Conservation (phyloP, 2,113 vertebrate species). For the Malaclemys terrapin region DNA sequence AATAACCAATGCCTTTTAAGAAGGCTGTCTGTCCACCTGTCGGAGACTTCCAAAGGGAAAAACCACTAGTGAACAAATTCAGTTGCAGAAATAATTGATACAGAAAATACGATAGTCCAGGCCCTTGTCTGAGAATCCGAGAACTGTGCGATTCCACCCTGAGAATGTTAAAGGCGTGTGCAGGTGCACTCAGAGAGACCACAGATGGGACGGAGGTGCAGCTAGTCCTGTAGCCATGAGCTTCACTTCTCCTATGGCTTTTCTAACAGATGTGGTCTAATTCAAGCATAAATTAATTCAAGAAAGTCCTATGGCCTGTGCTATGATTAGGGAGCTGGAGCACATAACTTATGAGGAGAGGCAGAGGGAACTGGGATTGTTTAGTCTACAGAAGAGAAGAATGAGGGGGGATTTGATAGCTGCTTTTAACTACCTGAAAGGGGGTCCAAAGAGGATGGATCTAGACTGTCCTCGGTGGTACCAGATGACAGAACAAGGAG, state of each 20-base stretch:
- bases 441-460: too few species aligned
- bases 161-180: too few species aligned
- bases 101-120: not conserved
- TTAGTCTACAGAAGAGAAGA: too few species aligned
- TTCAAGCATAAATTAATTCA: not conserved
- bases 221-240: not conserved
- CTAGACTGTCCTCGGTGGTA: too few species aligned
- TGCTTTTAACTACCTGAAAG: too few species aligned
- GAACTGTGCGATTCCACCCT: not conserved
- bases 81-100: not conserved
- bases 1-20: not conserved
- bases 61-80: not conserved
- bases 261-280: not conserved
- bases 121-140: not conserved
- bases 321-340: not conserved
- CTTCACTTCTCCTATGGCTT: not conserved
- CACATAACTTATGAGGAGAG: too few species aligned
- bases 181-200: not conserved
- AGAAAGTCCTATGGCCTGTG: not conserved
- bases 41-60: not conserved
- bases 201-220: not conserved
- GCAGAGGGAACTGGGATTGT: too few species aligned
- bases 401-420: too few species aligned
- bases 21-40: not conserved
- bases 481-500: too few species aligned